Conservation (phyloP, 2,888 invertebrate genomes). For the Chorisops tibialis region DNA sequence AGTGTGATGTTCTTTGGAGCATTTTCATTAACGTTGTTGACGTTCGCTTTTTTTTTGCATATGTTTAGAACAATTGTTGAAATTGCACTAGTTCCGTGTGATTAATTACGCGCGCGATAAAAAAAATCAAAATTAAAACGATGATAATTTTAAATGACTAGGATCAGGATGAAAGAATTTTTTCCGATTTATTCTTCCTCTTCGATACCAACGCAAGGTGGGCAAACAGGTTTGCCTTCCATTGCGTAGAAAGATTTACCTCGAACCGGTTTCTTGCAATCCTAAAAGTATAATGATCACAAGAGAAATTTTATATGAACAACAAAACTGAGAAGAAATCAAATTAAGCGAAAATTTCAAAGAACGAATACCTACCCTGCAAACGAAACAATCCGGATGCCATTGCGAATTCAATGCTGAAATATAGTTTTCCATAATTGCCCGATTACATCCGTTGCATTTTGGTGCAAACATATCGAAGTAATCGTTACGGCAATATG, state of each 20-base stretch:
- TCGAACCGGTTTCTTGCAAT: constrained; percentile 88
- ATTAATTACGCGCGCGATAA: neutral
- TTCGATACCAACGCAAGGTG: constrained; percentile 86
- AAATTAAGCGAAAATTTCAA: constrained; percentile 4
- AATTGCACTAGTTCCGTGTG: constrained; percentile 27
- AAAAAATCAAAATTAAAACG: neutral
- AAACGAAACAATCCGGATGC: constrained; percentile 98
- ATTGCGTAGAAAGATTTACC: constrained; percentile 96
- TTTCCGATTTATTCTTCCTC: constrained; percentile 64
- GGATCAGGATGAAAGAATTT: neutral
- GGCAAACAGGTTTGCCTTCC: constrained; percentile 95
- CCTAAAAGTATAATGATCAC: constrained; percentile 58
- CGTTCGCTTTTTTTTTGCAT: neutral
- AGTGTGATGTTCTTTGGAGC: constrained; percentile 23
- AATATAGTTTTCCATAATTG: constrained; percentile 98
- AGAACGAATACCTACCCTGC: constrained; percentile 77
- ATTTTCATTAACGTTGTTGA: constrained; percentile 1
- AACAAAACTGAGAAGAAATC: constrained; percentile 25
- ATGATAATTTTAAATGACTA: constrained; percentile 4
- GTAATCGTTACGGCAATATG: constrained; percentile 94
- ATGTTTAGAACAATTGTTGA: constrained; percentile 25
- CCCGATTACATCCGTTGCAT: constrained; percentile 91
- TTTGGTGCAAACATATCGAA: constrained; percentile 98
- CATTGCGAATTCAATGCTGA: constrained; percentile 96
- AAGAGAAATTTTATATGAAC: constrained; percentile 5